Evolutionary conservation across 2,888 invertebrate genomes (phyloP), one percentile per base, ranked within the genome.

Genomic region (Encarsia formosa): DNA sequence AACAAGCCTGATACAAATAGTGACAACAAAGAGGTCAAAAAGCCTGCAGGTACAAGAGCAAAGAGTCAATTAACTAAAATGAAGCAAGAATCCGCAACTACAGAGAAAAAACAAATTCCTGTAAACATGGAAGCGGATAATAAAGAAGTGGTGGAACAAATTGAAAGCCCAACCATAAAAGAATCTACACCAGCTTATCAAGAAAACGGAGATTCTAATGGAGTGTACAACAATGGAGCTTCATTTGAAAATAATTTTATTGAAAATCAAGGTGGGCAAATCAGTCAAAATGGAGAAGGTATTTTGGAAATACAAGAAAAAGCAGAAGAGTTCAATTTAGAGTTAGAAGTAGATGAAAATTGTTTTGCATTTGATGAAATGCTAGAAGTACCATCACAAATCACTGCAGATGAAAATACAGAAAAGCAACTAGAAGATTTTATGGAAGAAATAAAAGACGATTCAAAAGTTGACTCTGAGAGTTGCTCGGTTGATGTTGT

Each of bases 401-500:
- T 13, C 38, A 49, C 15, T 34, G 41, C 44, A 41, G 37, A 39
- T 37, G 44, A 43, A 35, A n/a, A 34, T 32, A 1, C 24, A 16
- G 31, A 24, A 18, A n/a, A n/a, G n/a, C n/a, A n/a, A n/a, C n/a
- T n/a, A n/a, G n/a, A n/a, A n/a, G n/a, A n/a, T n/a, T n/a, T n/a
- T 37, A 38, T 15, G n/a, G 42, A 48, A 5, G 56, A 57, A 18
- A 18, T 22, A 4, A 59, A 61, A 35, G 62, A 65, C 48, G 61
- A 62, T 9, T 9, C 35, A 4, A 59, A 58, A 49, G 63, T 57
- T 5, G 61, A 61, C 2, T 57, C 62, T 1, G 63, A 65, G 26
- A 66, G 57, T 19, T 63, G 50, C 29, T 64, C 65, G 6, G 63
- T 61, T 3, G 65, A 68, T 18, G 42, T 62, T 16, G 62, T 69